Base-by-base conservation (phyloP, 2,113 vertebrate genomes). In the Gymnobelideus leadbeateri region DNA sequence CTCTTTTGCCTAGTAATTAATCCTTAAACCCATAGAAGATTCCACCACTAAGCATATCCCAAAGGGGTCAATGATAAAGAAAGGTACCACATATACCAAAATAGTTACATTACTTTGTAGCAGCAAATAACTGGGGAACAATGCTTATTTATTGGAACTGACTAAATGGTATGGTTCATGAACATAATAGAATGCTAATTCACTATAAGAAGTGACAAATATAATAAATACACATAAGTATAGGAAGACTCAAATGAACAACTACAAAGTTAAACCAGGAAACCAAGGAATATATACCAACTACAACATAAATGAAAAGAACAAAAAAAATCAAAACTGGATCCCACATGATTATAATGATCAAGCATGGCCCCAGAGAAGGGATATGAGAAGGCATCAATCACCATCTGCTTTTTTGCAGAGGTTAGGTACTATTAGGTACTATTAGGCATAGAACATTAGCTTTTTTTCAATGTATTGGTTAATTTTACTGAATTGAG, bases 91-190 rank as follows among this genome's bases (percentile, higher is more conserved):
- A 37, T 14, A 14, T 68, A 68, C 10, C 28, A 68, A 68, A 68
- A 68, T 12, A 68, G 11, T 68, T 68, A 61, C 26, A 61, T 61
- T 61, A 37, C 11, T 68, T 37, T 68, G 28, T 12, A 68, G 28
- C 12, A 37, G 57, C 31, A 68, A 68, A 12, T 2, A 61, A 61
- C 0, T 14, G 11, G 31, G 11, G 3, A 2, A 28, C 0, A 3
- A 28, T 10, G 26, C 11, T 28, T 68, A 68, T 37, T 68, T 68
- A 68, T 37, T 68, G 28, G 31, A 68, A 68, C 12, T 68, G 28
- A 68, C 57, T 37, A 61, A 61, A 12, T 61, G 55, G 11, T 57
- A 28, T 57, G 55, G 55, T 57, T 28, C 7, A 57, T 57, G 57
- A 68, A 68, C 28, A 68, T 37, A 68, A 68, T 3, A 31, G 7